Conservation (phyloP, 2,888 invertebrate genomes). For the Mythimna impura region DNA sequence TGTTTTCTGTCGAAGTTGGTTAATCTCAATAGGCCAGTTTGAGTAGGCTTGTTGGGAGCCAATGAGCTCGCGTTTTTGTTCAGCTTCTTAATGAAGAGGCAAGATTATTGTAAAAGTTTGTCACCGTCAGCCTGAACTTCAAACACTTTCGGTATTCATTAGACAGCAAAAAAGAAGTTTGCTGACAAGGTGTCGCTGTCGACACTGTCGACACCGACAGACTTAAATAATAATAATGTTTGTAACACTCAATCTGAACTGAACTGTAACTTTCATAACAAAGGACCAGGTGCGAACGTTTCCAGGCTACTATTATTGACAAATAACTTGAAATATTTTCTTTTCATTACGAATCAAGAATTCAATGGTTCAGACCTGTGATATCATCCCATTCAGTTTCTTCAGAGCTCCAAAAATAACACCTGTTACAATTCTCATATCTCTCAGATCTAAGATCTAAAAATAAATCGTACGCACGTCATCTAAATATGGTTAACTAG, state of each 20-base stretch:
- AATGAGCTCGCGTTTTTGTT: slow-evolving; percentile 73
- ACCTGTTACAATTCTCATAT: slow-evolving; percentile 31
- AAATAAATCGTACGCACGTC: slow-evolving; percentile 26
- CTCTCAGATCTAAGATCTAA: slow-evolving; percentile 3
- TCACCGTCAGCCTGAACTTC: slow-evolving; percentile 63
- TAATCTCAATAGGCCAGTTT: slow-evolving; percentile 79
- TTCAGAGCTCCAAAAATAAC: slow-evolving; percentile 12
- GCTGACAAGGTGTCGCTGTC: slow-evolving; percentile 24
- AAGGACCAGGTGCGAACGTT: slow-evolving; percentile 37
- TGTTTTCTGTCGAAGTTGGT: slow-evolving; percentile 78
- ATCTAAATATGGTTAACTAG: slow-evolving; percentile 17
- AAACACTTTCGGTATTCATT: slow-evolving; percentile 48
- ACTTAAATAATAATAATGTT: slow-evolving; percentile 27
- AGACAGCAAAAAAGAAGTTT: slow-evolving; percentile 42
- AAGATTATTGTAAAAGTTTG: slow-evolving; percentile 78
- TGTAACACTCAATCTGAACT: slow-evolving; percentile 7
- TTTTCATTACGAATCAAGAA: slow-evolving; percentile 36
- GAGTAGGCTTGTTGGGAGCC: slow-evolving; percentile 64
- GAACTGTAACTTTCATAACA: slow-evolving; percentile 12
- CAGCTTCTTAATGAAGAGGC: slow-evolving; percentile 66
- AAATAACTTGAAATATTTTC: slow-evolving; percentile 39
- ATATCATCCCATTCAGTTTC: slow-evolving; percentile 33
- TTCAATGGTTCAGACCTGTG: slow-evolving; percentile 37
- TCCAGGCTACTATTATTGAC: slow-evolving; percentile 22
- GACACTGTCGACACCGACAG: slow-evolving; percentile 12